A percentile compares a stretch with the other conserved stretches of the same genome.
phyloP scores from a whole-genome alignment of 35 echinoderm and acorn worm genomes.

The Acanthaster planci region DNA sequence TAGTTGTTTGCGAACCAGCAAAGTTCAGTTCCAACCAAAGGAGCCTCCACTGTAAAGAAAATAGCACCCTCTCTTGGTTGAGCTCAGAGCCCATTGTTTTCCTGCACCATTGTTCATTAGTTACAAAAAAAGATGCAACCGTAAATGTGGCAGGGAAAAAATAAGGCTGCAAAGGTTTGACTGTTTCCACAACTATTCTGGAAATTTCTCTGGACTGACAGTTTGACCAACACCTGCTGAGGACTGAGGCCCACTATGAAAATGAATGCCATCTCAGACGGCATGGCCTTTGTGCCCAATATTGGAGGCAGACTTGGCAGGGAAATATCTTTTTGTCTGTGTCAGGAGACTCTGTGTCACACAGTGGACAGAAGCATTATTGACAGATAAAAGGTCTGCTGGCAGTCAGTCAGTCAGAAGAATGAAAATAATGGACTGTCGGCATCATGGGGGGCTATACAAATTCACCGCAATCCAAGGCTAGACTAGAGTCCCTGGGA shows the following conservation, averaged over 20 bases:
- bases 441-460: not conserved
- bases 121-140: not conserved
- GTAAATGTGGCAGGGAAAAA: not conserved
- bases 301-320: not conserved
- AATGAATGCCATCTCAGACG: not conserved
- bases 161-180: too few species aligned
- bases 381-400: not conserved
- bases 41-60: too few species aligned
- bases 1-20: too few species aligned
- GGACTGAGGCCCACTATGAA: not conserved
- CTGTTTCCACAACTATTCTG: slow-evolving; percentile 6
- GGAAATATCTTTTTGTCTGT: not conserved
- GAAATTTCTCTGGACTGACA: not conserved
- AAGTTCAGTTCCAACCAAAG: too few species aligned
- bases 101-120: too few species aligned
- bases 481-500: too few species aligned
- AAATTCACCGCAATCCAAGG: too few species aligned
- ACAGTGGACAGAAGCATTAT: not conserved
- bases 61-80: too few species aligned
- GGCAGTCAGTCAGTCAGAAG: not conserved
- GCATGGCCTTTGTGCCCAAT: not conserved
- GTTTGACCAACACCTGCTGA: not conserved
- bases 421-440: not conserved
- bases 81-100: too few species aligned
- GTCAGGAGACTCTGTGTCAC: not conserved